These are phyloP conservation scores for Gryon sp. DNA, from an alignment of 1,140 invertebrate genomes.

Conservation along the genomic window DNA sequence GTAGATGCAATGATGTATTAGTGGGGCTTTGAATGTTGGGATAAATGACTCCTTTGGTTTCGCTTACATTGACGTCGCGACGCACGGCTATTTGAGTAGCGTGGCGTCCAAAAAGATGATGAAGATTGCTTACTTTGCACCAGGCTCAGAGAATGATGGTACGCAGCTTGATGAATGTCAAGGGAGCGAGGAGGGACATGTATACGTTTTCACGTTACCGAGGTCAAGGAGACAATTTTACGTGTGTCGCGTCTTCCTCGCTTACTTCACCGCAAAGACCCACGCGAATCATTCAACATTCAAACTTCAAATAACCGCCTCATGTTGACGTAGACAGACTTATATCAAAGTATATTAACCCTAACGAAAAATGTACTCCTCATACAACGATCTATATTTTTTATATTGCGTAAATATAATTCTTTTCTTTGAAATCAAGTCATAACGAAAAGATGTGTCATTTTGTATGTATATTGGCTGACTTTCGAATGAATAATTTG, in stretches of 20 bases:
- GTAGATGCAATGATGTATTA: slow-evolving; percentile 21
- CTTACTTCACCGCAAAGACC: background rate
- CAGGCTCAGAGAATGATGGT: slow-evolving; percentile 1
- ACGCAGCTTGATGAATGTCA: slow-evolving; percentile 15
- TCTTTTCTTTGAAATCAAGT: too few species aligned
- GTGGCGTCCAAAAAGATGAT: slow-evolving; percentile 4
- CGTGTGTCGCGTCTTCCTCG: too few species aligned
- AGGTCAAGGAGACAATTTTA: slow-evolving; percentile 44
- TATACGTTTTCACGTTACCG: slow-evolving; percentile 18
- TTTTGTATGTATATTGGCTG: too few species aligned
- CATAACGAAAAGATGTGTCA: too few species aligned
- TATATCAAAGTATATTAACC: too few species aligned
- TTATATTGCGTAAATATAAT: too few species aligned
- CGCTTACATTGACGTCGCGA: slow-evolving; percentile 46
- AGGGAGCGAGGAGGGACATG: slow-evolving; percentile 18
- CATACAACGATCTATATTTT: too few species aligned
- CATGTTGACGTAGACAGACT: background rate
- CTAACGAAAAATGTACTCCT: too few species aligned
- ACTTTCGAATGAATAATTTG: too few species aligned
- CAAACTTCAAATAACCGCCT: background rate
- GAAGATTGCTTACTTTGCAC: slow-evolving; percentile 26
- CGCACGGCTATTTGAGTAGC: slow-evolving; percentile 22
- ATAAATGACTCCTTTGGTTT: slow-evolving; percentile 48
- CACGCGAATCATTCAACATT: background rate
- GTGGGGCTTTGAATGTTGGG: slow-evolving; percentile 37